phyloP scores from a whole-genome alignment of 2,797 vertebrate genomes.

The Falco concolor region DNA sequence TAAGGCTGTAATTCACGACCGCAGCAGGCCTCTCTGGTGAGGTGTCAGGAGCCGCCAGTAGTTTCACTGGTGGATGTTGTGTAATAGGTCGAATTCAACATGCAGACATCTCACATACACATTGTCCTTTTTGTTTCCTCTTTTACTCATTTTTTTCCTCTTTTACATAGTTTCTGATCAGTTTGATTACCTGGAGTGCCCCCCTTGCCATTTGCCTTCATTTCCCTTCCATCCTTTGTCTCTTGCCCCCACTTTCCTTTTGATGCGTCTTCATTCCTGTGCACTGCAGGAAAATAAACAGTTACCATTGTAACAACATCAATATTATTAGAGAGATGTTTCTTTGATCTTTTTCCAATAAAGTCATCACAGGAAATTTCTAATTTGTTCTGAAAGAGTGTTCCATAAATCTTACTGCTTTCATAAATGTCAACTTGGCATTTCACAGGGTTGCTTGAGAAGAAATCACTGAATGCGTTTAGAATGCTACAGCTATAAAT shows the following conservation, averaged over 20 bases:
- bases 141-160: neutral
- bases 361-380: constrained; percentile 4
- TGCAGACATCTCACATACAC: neutral
- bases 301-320: neutral
- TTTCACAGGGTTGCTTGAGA: neutral
- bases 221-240: neutral
- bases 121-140: neutral
- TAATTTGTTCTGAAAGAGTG: neutral
- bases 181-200: neutral
- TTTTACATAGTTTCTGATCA: neutral
- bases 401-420: constrained; percentile 1
- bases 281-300: neutral
- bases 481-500: neutral
- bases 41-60: neutral
- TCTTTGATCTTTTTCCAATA: constrained; percentile 12
- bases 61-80: neutral
- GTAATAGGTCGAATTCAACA: neutral
- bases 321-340: neutral
- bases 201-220: neutral
- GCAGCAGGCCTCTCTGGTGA: neutral
- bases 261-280: neutral
- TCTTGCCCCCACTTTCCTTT: neutral
- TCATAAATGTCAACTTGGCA: neutral
- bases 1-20: neutral
- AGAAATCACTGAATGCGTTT: neutral